Evolutionary conservation across 2,888 invertebrate species (phyloP).

Genomic region (Chaetogeoica ovagalla): DNA sequence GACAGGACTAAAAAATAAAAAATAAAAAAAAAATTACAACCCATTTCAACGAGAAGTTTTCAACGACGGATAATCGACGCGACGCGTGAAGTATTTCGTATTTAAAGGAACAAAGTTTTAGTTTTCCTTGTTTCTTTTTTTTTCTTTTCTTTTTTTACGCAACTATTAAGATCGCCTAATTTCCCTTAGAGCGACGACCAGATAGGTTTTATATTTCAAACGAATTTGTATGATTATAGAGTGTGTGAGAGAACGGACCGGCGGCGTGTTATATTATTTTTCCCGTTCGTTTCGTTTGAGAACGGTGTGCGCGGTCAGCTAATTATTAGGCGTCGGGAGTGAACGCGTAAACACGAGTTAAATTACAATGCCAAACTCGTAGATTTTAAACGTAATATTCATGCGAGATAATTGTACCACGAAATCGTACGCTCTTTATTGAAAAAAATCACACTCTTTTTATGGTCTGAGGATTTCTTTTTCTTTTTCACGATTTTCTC

Average conservation of each 20-base stretch:
- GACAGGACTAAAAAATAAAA: conserved; percentile 15
- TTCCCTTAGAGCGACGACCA: conserved; percentile 10
- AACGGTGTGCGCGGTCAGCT: conserved; percentile 30
- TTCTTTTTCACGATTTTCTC: too few species aligned
- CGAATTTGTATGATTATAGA: conserved; percentile 15
- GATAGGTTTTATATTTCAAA: conserved; percentile 34
- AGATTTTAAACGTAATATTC: not conserved
- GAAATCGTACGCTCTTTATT: conserved; percentile 7
- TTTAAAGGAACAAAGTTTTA: not conserved
- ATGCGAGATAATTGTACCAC: conserved; percentile 25
- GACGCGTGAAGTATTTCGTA: conserved; percentile 39
- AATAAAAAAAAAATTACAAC: conserved; percentile 3
- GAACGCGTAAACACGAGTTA: conserved; percentile 23
- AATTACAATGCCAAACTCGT: conserved; percentile 22
- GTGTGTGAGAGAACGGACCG: too few species aligned
- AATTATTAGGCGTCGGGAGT: conserved; percentile 23
- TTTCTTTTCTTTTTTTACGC: not conserved
- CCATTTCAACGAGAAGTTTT: conserved; percentile 29
- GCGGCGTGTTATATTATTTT: not conserved
- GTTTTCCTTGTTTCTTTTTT: not conserved
- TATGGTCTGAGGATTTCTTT: too few species aligned
- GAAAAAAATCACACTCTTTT: not conserved
- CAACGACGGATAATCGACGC: conserved; percentile 23
- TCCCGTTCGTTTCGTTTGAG: not conserved
- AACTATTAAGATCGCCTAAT: conserved; percentile 8